Conservation (phyloP, 2,113 vertebrate species). For the Sula dactylatra region DNA sequence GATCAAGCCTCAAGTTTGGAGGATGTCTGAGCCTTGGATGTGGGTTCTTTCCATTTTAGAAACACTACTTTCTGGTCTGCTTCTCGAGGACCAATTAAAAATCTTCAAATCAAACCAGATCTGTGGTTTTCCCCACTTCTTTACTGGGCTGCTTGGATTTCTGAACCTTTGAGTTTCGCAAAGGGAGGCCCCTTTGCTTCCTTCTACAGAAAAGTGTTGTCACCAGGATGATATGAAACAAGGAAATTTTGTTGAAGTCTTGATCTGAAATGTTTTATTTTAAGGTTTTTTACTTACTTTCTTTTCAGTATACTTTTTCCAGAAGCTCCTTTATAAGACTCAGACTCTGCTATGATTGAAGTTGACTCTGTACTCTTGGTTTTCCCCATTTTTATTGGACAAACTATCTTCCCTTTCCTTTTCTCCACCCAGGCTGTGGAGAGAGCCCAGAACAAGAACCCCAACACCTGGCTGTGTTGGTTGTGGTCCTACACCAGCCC, state of each 20-base stretch:
- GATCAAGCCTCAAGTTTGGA: not conserved
- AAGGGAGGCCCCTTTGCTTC: not conserved
- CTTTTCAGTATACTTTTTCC: not conserved
- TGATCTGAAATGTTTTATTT: not conserved
- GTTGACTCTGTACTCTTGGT: not conserved
- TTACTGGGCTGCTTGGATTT: not conserved
- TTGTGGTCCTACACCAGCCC: constrained; percentile 73
- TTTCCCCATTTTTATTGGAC: not conserved
- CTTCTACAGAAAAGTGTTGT: not conserved
- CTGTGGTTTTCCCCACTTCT: not conserved
- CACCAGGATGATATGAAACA: not conserved
- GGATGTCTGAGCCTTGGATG: not conserved
- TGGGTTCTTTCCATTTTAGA: not conserved
- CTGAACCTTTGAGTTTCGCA: not conserved
- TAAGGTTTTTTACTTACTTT: not conserved
- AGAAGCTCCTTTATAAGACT: not conserved
- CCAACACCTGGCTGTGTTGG: constrained; percentile 70
- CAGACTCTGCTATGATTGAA: not conserved
- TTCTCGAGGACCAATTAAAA: not conserved
- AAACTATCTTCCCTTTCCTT: not conserved
- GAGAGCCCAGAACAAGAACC: constrained; percentile 61
- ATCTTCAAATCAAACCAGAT: not conserved
- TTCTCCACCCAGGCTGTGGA: constrained; percentile 39
- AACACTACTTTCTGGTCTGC: not conserved
- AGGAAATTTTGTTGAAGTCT: not conserved